Base-by-base conservation (phyloP, 2,888 invertebrate species). In the Panopea generosa region DNA sequence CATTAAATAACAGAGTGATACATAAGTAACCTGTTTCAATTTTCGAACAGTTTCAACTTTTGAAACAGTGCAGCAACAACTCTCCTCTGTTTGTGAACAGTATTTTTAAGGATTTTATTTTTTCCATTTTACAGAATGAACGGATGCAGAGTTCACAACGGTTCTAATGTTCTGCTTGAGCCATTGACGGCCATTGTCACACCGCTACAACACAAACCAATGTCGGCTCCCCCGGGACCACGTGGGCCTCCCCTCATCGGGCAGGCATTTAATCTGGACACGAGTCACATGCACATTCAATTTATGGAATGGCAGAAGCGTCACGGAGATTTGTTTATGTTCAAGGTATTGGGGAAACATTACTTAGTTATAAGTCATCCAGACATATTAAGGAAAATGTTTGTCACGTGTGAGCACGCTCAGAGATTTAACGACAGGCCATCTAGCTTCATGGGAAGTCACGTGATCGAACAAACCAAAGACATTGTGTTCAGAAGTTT, bases 261-360 rank as follows among this genome's bases (percentile, higher is more conserved):
- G 9, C 73, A 73, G n/a, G 66, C 71, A 1, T 78, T 85, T 38
- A 75, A 71, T 24, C 52, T 85, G 16, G 81, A 80, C 55, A 62
- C 77, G 3, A 69, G 70, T 22, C 70, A 83, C 26, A 65, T 83
- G 63, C 85, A 85, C 56, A 49, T 79, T 24, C 75, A 82, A 56
- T 82, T 85, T 33, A 60, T 73, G 61, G 75, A 82, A 61, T 85
- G 85, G 85, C 74, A 77, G 43, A 77, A 77, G 62, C 56, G 40
- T 11, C 75, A 69, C 60, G 83, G 83, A 14, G 78, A 85, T 38
- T 62, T 85, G 14, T 75, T 84, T 26, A 81, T 81, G 68, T 80
- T 81, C 26, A 85, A 79, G 72, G 62, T 84, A 14, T 55, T 81
- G 2, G 83, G 85, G 7, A 78, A 82, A 65, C 72, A 77, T 49